phyloP scores from a whole-genome alignment of 2,113 vertebrate genomes.

The Hydrolagus affinis region DNA sequence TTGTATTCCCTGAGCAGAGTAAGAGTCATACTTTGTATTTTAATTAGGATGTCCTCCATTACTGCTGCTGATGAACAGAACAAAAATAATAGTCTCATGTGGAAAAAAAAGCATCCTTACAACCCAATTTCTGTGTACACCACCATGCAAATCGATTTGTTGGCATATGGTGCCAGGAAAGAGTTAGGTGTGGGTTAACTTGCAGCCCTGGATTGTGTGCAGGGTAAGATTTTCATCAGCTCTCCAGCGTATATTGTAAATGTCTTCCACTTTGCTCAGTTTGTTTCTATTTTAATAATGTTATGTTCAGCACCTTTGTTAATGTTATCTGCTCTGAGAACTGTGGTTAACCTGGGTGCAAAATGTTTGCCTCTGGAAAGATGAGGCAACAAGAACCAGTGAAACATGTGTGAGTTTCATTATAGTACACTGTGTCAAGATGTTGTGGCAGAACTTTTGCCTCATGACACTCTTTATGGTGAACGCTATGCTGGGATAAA shows the following conservation, averaged over 20 bases:
- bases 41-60: slow-evolving; percentile 49
- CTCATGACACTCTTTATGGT: not conserved
- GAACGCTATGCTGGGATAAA: not conserved
- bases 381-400: not conserved
- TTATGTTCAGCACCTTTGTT: not conserved
- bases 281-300: not conserved
- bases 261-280: not conserved
- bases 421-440: not conserved
- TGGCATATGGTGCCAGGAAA: not conserved
- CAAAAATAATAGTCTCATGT: slow-evolving; percentile 38
- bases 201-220: not conserved
- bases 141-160: slow-evolving; percentile 21
- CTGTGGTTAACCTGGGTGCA: not conserved
- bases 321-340: not conserved
- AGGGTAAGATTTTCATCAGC: not conserved
- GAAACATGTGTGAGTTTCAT: not conserved
- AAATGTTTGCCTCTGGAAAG: not conserved
- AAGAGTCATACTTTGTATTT: slow-evolving; percentile 46
- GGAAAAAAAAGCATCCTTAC: slow-evolving; percentile 35
- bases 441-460: not conserved
- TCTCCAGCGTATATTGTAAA: not conserved
- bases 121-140: slow-evolving; percentile 11
- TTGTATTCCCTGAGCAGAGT: slow-evolving; percentile 43
- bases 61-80: slow-evolving; percentile 38
- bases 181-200: slow-evolving; percentile 1